Percentiles rank a stretch among this genome's conserved stretches.
Conservation (phyloP, 2,888 invertebrate genomes). For the Ornithoptera alexandrae region DNA sequence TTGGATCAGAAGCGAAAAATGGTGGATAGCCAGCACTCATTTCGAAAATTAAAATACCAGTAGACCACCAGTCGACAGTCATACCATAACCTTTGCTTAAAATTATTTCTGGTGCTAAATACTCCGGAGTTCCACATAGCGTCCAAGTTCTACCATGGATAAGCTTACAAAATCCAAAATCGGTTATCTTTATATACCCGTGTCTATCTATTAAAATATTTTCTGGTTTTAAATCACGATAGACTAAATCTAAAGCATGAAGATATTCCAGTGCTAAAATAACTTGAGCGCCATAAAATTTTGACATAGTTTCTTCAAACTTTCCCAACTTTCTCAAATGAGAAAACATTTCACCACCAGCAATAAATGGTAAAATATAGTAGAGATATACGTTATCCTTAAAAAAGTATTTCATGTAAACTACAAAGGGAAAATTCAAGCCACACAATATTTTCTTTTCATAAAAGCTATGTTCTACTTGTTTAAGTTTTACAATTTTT, state of each 20-base stretch:
- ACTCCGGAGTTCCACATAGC: constrained; percentile 97
- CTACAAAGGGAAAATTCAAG: constrained; percentile 92
- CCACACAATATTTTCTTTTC: constrained; percentile 94
- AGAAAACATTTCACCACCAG: constrained; percentile 93
- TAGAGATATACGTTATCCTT: constrained; percentile 93
- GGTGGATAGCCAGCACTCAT: constrained; percentile 96
- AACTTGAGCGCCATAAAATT: constrained; percentile 95
- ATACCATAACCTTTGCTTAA: constrained; percentile 94
- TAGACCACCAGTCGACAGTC: constrained; percentile 98
- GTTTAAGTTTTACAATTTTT: constrained; percentile 91
- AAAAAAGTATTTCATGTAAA: constrained; percentile 90
- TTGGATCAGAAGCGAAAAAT: constrained; percentile 94
- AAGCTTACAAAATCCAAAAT: constrained; percentile 96
- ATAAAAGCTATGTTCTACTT: constrained; percentile 91
- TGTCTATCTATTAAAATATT: constrained; percentile 89
- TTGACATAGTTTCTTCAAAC: constrained; percentile 87
- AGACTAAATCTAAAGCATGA: constrained; percentile 91
- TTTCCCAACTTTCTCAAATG: constrained; percentile 83
- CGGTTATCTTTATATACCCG: constrained; percentile 92
- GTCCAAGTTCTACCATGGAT: constrained; percentile 91
- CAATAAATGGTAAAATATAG: constrained; percentile 88
- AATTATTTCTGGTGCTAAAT: constrained; percentile 96
- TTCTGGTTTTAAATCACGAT: constrained; percentile 95
- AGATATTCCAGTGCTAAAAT: constrained; percentile 94
- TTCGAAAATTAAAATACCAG: constrained; percentile 92